These are phyloP conservation scores for Leucosticte australis DNA, from an alignment of 2,113 vertebrate species.

Conservation along the genomic window DNA sequence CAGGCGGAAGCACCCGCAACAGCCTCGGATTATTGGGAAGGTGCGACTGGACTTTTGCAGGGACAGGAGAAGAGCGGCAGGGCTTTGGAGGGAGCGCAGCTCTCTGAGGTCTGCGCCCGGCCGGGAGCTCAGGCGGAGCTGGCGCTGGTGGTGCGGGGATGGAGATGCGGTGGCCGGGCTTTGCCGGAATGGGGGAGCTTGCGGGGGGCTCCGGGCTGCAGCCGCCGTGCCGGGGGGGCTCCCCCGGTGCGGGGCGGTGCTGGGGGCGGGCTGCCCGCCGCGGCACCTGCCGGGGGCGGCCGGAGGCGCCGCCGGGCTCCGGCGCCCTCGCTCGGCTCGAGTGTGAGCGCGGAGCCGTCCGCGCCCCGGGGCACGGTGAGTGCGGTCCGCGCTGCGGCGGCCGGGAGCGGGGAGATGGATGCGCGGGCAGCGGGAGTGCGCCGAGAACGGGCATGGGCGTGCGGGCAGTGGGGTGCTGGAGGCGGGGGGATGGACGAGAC, in stretches of 20 bases:
- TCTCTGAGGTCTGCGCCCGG: neutral
- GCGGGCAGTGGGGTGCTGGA: no score
- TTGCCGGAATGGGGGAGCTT: neutral
- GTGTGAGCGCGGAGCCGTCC: neutral
- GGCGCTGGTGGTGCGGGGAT: neutral
- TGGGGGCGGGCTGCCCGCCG: neutral
- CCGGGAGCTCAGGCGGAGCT: neutral
- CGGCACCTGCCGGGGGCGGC: neutral
- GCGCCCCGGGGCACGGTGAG: slow-evolving; percentile 36
- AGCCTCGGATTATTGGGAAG: neutral
- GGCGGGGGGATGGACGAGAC: neutral
- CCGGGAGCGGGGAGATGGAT: neutral
- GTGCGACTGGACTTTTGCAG: rapidly evolving
- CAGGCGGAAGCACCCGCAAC: rapidly evolving
- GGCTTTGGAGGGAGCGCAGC: neutral
- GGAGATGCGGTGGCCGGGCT: neutral
- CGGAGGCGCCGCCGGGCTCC: neutral
- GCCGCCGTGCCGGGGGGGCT: neutral
- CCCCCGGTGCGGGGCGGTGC: neutral
- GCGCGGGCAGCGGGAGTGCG: neutral
- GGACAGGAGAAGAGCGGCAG: neutral
- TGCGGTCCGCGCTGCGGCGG: neutral
- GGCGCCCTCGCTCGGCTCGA: neutral
- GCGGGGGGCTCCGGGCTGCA: neutral
- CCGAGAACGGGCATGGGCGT: no score